Percentiles rank a stretch among this genome's conserved stretches.
phyloP scores from a whole-genome alignment of 1,140 invertebrate species.

The Popillia japonica region DNA sequence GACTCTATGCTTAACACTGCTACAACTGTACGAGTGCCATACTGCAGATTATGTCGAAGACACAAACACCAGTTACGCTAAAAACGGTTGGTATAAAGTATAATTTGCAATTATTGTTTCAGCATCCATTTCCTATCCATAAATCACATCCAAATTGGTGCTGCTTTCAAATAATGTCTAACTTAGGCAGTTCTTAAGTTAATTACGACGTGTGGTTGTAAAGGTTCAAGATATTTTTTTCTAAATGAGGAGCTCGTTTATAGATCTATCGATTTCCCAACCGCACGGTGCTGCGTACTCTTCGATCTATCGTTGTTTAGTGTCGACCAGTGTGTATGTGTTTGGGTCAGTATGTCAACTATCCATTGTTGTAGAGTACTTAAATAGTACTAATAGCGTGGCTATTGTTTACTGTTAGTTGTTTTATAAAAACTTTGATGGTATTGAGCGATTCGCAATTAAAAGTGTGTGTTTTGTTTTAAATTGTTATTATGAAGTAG shows the following conservation, averaged over 20 bases:
- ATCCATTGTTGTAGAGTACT: slow-evolving; percentile 33
- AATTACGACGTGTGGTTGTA: too few relatives aligned
- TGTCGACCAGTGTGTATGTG: slow-evolving; percentile 38
- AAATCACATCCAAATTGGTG: too few relatives aligned
- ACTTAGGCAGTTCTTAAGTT: too few relatives aligned
- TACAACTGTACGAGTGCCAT: slow-evolving; percentile 6
- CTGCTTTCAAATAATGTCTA: too few relatives aligned
- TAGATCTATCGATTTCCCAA: slow-evolving; percentile 39
- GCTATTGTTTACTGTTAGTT: slow-evolving; percentile 32
- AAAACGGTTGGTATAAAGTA: slow-evolving; percentile 8
- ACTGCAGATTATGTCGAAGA: background rate
- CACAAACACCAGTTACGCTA: background rate
- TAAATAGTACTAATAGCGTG: slow-evolving; percentile 22
- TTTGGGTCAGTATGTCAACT: slow-evolving; percentile 50
- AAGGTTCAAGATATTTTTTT: too few relatives aligned
- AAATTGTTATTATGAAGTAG: too few relatives aligned
- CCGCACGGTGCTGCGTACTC: background rate
- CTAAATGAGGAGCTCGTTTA: background rate
- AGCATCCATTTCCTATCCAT: too few relatives aligned
- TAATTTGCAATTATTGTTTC: too few relatives aligned
- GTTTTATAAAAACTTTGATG: slow-evolving; percentile 7
- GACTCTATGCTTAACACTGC: slow-evolving; percentile 23
- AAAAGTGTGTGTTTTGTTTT: background rate
- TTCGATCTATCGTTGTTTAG: slow-evolving; percentile 37
- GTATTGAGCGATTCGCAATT: background rate